Evolutionary conservation across 1,140 invertebrate species (phyloP), one percentile per base, ranked within the genome.

Genomic region (Samia ricini): DNA sequence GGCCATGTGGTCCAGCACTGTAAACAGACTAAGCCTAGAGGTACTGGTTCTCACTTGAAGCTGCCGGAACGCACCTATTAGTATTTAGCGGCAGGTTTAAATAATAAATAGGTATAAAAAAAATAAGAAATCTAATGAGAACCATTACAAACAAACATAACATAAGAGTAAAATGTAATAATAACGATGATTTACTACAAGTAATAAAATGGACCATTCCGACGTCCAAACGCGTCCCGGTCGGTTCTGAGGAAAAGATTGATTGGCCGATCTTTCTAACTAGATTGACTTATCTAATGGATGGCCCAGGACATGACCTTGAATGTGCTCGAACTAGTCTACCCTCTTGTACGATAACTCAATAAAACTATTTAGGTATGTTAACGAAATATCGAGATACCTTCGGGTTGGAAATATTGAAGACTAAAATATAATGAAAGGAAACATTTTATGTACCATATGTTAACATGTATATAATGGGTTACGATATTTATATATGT

Each of bases 221-320:
- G n/a, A 42, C 33, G 33, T 42, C 33, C n/a, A n/a, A 15, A 1
- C 33, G 12, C 12, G 33, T 10, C 10, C 33, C 33, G 33, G 33
- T 42, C 33, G 33, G 33, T 42, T 15, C 15, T 15, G 7, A 42
- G 33, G 33, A 42, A 42, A 42, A 42, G 33, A 42, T 42, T 42
- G 33, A 42, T 42, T 42, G 33, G 33, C 15, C 33, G 33, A 42
- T 15, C 33, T 12, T 42, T 42, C 10, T 42, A 42, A 42, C 33
- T 42, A 42, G 33, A 42, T 42, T 42, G 33, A 42, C 33, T 42
- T 42, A 42, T 42, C 33, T 42, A 42, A 42, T 42, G 33, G 33
- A 42, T 42, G 10, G 33, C 33, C 15, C 33, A 15, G 33, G 33
- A 15, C 33, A 1, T 42, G 33, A 15, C 33, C 33, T 42, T 42